These are phyloP conservation scores for Hypotaenidia okinawae DNA, from an alignment of 2,797 vertebrate species.

Conservation along the genomic window DNA sequence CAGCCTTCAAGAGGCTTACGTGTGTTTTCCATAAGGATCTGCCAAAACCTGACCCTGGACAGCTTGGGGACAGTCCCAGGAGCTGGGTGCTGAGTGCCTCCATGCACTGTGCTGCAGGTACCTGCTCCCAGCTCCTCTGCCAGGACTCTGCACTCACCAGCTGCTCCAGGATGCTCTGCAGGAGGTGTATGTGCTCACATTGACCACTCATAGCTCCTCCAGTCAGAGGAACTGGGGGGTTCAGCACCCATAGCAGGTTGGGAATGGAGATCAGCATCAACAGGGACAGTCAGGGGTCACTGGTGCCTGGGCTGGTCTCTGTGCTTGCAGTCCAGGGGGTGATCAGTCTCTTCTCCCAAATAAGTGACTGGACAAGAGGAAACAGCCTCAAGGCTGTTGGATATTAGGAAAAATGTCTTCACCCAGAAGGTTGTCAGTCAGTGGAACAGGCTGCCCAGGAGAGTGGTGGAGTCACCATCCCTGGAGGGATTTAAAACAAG, in stretches of 20 bases:
- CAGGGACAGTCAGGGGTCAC: neutral
- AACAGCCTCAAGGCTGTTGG: too few species aligned
- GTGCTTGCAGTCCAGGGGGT: neutral
- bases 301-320: neutral
- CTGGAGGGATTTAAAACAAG: too few species aligned
- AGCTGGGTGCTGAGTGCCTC: neutral
- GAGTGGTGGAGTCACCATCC: too few species aligned
- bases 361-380: too few species aligned
- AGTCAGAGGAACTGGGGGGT: neutral
- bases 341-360: too few species aligned
- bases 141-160: slow-evolving; percentile 41
- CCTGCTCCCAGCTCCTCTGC: neutral
- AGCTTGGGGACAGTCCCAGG: neutral
- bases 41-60: neutral
- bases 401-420: too few species aligned
- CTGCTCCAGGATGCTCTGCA: slow-evolving; percentile 34
- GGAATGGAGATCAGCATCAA: neutral
- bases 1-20: neutral
- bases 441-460: too few species aligned
- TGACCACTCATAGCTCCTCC: neutral
- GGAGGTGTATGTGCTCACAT: neutral
- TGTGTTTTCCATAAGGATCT: neutral
- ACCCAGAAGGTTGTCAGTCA: too few species aligned
- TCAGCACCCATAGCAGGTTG: neutral
- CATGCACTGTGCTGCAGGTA: accelerated